phyloP scores from a whole-genome alignment of 2,797 vertebrate genomes.

The Lerista edwardsae region DNA sequence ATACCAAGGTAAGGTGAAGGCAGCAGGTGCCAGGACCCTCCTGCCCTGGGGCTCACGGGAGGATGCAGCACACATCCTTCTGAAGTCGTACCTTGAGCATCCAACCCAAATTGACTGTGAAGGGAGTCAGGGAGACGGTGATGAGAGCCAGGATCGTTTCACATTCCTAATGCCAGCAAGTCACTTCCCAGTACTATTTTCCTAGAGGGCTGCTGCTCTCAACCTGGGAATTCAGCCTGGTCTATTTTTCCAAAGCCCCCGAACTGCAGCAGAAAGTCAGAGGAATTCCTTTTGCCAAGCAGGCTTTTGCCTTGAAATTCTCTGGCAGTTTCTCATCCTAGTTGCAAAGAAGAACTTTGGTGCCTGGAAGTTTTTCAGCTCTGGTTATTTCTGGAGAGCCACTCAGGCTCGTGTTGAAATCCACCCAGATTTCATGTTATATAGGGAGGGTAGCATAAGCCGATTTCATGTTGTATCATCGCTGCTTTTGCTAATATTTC shows the following conservation, averaged over 20 bases:
- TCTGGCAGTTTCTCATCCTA: constrained; percentile 2
- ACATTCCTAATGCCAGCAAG: fast-evolving
- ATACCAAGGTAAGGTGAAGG: constrained; percentile 87
- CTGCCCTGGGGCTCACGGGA: fast-evolving
- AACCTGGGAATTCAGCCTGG: constrained; percentile 39
- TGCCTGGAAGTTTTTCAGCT: neutral
- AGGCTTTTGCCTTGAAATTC: neutral
- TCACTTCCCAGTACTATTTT: constrained; percentile 27
- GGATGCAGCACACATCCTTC: neutral
- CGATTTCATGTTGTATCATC: too few relatives aligned
- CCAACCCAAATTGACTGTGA: constrained; percentile 32
- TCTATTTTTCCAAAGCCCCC: constrained; percentile 10
- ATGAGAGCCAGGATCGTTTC: constrained; percentile 1
- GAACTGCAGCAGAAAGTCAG: fast-evolving
- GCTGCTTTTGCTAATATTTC: too few relatives aligned
- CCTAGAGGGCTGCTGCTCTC: constrained; percentile 11
- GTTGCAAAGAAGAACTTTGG: neutral
- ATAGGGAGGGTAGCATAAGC: too few relatives aligned
- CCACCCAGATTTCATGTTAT: too few relatives aligned
- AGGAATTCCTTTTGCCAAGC: neutral
- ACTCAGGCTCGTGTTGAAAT: too few relatives aligned
- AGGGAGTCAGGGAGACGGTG: constrained; percentile 35
- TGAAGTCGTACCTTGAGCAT: neutral
- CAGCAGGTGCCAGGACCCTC: fast-evolving
- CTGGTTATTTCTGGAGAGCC: neutral